These are phyloP conservation scores for Cephalotes varians DNA, from an alignment of 2,888 invertebrate species.

Conservation along the genomic window DNA sequence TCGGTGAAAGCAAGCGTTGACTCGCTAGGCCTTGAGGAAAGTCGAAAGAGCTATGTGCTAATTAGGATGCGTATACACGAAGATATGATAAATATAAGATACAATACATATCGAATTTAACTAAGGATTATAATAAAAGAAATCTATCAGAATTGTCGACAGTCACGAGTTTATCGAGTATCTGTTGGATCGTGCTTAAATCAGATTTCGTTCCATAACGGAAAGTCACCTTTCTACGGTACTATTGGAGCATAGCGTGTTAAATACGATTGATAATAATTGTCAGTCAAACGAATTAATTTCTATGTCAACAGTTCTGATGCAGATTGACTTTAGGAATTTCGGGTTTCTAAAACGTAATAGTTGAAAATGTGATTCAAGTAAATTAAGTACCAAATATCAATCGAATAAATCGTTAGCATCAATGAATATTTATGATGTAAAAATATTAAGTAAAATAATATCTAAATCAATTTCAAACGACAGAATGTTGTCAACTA, in stretches of 20 bases:
- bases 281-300: not conserved
- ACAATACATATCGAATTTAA: not conserved
- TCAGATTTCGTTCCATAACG: not conserved
- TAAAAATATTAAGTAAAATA: not conserved
- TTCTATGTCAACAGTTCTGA: not conserved
- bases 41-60: not conserved
- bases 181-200: not conserved
- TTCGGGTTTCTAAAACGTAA: too few relatives aligned
- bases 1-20: conserved; percentile 37
- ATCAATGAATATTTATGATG: not conserved
- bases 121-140: not conserved
- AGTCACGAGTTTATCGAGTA: not conserved
- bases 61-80: not conserved
- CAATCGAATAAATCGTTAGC: not conserved
- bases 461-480: not conserved
- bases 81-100: not conserved
- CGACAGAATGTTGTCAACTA: not conserved
- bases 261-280: not conserved
- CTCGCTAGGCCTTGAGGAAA: conserved; percentile 8
- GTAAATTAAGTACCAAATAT: not conserved
- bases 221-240: not conserved
- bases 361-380: not conserved
- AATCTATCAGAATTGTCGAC: too few relatives aligned
- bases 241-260: not conserved
- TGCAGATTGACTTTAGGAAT: not conserved